Evolutionary conservation across 2,113 vertebrate genomes (phyloP), one percentile per base, ranked within the genome.

Genomic region (Piprites chloris): DNA sequence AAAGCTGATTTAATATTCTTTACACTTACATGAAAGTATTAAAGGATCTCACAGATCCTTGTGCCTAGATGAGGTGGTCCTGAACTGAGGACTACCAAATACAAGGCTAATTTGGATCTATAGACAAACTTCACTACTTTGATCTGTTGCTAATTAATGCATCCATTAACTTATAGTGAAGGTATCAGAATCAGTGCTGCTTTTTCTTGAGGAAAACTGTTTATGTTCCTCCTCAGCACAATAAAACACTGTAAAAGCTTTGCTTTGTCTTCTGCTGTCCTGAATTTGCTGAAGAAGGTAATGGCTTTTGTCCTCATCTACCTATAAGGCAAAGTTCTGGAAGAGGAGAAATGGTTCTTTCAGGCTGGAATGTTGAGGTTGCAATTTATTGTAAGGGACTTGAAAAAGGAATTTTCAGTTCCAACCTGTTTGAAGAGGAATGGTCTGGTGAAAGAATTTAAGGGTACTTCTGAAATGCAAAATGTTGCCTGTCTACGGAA

Each of bases 401-500:
- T 96, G 95, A 97, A 97, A 97, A 96, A 89, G 89, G 91, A 79
- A 84, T 97, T 96, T 94, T 97, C 89, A 87, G 88, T 95, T 96
- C 95, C 58, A 97, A 96, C 96, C 96, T 95, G 89, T 96, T 92
- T 95, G 76, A 90, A 66, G 81, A 94, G 88, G 94, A 97, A 95
- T 97, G 93, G 93, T 81, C 95, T 95, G 96, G 93, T 96, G 96
- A 96, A 96, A 96, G 95, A 95, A 96, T 97, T 97, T 94, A 95
- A 96, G 95, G 91, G 89, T 85, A 94, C 94, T 95, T 80, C 81
- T 96, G 95, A 95, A 97, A 94, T 61, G 89, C 94, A 91, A 87
- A 96, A 95, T 80, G 94, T 94, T 97, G 95, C 96, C 87, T 97
- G 94, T 87, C 92, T 82, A 13, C 76, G 89, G 96, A 96, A 92